phyloP scores from a whole-genome alignment of 2,888 invertebrate species.

The Fragum whitleyi region DNA sequence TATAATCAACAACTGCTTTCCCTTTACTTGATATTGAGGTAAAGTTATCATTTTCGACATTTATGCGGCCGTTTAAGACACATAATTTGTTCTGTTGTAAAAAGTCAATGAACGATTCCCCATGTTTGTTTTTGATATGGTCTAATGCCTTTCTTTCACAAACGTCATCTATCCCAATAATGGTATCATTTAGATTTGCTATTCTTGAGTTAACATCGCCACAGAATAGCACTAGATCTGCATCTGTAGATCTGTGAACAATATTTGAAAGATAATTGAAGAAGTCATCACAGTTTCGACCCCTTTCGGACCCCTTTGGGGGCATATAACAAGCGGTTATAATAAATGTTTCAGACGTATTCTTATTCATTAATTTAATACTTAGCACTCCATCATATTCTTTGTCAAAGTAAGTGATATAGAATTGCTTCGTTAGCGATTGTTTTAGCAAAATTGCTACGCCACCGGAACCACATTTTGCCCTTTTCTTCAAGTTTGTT shows the following conservation, averaged over 20 bases:
- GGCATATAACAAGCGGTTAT: not conserved
- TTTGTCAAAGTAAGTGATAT: not conserved
- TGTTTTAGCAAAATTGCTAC: not conserved
- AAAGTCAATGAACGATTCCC: not conserved
- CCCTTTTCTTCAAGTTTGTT: not conserved
- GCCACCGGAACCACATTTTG: not conserved
- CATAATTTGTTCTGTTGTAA: not conserved
- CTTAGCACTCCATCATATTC: not conserved
- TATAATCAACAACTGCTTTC: too few species aligned
- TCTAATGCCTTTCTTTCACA: not conserved
- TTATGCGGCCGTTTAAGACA: not conserved
- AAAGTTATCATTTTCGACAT: not conserved
- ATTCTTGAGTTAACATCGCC: not conserved
- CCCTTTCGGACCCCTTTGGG: not conserved
- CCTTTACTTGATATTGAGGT: too few species aligned
- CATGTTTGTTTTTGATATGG: not conserved
- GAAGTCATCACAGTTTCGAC: not conserved
- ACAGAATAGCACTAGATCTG: not conserved
- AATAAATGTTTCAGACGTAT: not conserved
- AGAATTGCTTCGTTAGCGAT: not conserved
- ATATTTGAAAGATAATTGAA: not conserved
- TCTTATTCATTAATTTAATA: not conserved
- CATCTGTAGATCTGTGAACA: not conserved
- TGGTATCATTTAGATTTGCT: not conserved
- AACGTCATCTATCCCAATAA: not conserved